These are phyloP conservation scores for Edolisoma coerulescens DNA, from an alignment of 2,113 vertebrate genomes.

Conservation along the genomic window DNA sequence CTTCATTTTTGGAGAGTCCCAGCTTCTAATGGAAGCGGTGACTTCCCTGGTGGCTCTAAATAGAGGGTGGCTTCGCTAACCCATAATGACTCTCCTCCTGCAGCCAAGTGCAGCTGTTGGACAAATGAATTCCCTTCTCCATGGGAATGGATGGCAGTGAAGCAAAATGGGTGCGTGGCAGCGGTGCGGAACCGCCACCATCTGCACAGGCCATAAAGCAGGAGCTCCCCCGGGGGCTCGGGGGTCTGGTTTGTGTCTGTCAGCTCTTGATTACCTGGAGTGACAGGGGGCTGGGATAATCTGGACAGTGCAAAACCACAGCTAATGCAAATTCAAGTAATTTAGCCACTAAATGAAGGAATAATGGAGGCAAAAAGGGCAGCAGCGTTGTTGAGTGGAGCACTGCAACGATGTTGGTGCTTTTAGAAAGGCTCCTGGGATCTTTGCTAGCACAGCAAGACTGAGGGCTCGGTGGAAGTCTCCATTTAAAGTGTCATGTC, in stretches of 20 bases:
- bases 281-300: neutral
- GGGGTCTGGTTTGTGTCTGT: conserved; percentile 37
- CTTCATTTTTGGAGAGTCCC: conserved; percentile 12
- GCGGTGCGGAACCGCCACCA: neutral
- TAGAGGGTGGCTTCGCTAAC: neutral
- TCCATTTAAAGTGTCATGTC: neutral
- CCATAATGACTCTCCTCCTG: neutral
- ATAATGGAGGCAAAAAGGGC: neutral
- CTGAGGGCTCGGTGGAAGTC: neutral
- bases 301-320: neutral
- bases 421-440: neutral
- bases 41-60: neutral
- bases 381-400: neutral
- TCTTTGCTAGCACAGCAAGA: neutral
- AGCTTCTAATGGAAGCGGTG: neutral
- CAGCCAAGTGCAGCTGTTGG: conserved; percentile 50
- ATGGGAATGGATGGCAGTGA: neutral
- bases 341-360: neutral
- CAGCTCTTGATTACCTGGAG: conserved; percentile 36
- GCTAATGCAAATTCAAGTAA: neutral
- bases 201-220: conserved; percentile 41
- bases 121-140: conserved; percentile 13
- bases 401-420: neutral
- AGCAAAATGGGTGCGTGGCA: neutral
- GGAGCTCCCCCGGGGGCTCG: neutral